A percentile compares a stretch with the other conserved stretches of the same genome.
phyloP scores from a whole-genome alignment of 1,140 invertebrate genomes.

The Telenomus remus region DNA sequence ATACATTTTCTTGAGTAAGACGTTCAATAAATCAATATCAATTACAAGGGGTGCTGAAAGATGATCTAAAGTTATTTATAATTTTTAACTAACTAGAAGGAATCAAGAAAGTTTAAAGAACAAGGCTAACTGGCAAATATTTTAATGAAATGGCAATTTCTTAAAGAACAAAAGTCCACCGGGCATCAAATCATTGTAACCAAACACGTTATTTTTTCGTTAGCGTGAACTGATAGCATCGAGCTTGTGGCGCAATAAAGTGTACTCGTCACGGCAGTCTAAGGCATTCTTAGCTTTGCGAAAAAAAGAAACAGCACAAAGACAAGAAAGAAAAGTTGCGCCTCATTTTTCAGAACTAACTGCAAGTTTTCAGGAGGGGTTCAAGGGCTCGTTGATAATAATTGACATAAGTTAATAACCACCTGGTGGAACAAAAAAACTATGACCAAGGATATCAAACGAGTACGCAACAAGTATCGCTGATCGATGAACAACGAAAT shows the following conservation, averaged over 20 bases:
- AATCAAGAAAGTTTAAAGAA: too few species aligned
- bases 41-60: too few species aligned
- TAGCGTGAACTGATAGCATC: constrained; percentile 4
- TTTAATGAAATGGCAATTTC: too few species aligned
- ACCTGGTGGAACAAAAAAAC: constrained; percentile 7
- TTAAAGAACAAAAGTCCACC: too few species aligned
- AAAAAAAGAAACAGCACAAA: background rate
- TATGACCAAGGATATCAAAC: constrained; percentile 10
- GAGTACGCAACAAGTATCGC: constrained; percentile 20
- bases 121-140: too few species aligned
- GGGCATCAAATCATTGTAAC: background rate
- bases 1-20: too few species aligned
- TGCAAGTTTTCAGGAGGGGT: constrained; percentile 21
- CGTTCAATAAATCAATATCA: too few species aligned
- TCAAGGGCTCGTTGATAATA: constrained; percentile 24
- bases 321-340: background rate
- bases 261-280: constrained; percentile 16
- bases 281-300: constrained; percentile 6
- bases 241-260: constrained; percentile 11
- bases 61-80: too few species aligned
- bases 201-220: constrained; percentile 4
- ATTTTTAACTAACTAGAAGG: too few species aligned
- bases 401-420: constrained; percentile 33
- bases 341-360: background rate
- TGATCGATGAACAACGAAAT: constrained; percentile 9